Evolutionary conservation across 2,888 invertebrate species (phyloP), one percentile per base, ranked within the genome.

Genomic region (Mimachlamys varia): DNA sequence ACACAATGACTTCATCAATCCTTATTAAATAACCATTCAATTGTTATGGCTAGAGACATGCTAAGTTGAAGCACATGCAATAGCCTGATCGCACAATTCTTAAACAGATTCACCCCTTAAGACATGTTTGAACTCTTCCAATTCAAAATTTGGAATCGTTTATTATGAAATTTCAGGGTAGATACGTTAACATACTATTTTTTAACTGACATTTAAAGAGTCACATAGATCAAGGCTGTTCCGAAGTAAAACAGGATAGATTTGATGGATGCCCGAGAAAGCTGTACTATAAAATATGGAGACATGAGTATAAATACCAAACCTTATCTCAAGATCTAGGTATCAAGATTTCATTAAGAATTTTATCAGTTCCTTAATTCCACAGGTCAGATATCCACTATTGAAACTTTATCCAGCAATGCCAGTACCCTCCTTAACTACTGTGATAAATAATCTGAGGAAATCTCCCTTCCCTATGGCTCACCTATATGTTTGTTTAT

Each of bases 311-410:
- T 76, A 76, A 76, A 76, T 76, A 33, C 76, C 76, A 10, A 13
- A 76, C 33, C 44, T 33, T 76, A 76, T 76, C 76, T 76, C 7
- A 27, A 76, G 76, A 76, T 76, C 76, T 76, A 76, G 76, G 76
- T 76, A 76, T 76, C 76, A 76, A 76, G 76, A 76, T 76, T 76
- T 76, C 76, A 76, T 76, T 76, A 76, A 76, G 76, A 76, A 76
- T 76, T 76, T 76, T 76, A 76, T 76, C 76, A 76, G 76, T 33
- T 27, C 33, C 76, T 76, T 76, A 27, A 76, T 33, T 76, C 76
- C 76, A 2, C 22, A 33, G 76, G 76, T 76, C 76, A 76, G 76
- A 76, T 76, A 76, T 76, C 76, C 76, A 10, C 33, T 76, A 76
- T 76, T 76, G 76, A 76, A 76, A 76, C 76, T 76, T 76, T 76